Evolutionary conservation across 2,797 vertebrate genomes (phyloP).

Genomic region (Sebastes dallii): DNA sequence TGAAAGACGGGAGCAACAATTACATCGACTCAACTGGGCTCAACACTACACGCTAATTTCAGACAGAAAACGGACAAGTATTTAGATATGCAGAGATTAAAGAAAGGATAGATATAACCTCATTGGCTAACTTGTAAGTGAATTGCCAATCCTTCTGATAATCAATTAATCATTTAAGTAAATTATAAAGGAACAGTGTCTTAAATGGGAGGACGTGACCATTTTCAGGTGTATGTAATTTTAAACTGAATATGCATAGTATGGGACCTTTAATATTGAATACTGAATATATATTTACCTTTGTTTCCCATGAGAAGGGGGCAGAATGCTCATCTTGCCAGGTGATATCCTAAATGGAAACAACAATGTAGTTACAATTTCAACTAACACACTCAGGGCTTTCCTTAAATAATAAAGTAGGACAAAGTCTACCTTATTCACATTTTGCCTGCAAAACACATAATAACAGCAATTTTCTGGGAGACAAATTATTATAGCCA

Average conservation of each 20-base stretch:
- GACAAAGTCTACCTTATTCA: not conserved
- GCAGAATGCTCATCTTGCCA: constrained; percentile 99
- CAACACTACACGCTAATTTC: not conserved
- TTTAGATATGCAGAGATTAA: not conserved
- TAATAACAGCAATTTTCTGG: not conserved
- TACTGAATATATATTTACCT: constrained; percentile 73
- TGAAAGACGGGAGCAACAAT: constrained; percentile 42
- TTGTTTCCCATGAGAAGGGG: constrained; percentile 98
- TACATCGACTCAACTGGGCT: not conserved
- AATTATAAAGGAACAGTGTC: not conserved
- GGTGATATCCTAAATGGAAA: constrained; percentile 90
- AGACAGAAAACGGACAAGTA: not conserved
- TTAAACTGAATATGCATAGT: not conserved
- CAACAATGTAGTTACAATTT: not conserved
- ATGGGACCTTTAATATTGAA: not conserved
- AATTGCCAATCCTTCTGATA: too few species aligned
- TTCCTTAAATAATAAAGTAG: not conserved
- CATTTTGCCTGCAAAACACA: not conserved
- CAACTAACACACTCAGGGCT: not conserved
- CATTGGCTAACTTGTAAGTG: not conserved
- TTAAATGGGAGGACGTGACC: not conserved
- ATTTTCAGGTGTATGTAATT: not conserved
- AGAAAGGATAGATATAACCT: not conserved
- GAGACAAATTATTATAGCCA: not conserved
- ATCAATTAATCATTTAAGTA: not conserved